phyloP scores from a whole-genome alignment of 2,888 invertebrate species.

The Eupithecia pulchellata region DNA sequence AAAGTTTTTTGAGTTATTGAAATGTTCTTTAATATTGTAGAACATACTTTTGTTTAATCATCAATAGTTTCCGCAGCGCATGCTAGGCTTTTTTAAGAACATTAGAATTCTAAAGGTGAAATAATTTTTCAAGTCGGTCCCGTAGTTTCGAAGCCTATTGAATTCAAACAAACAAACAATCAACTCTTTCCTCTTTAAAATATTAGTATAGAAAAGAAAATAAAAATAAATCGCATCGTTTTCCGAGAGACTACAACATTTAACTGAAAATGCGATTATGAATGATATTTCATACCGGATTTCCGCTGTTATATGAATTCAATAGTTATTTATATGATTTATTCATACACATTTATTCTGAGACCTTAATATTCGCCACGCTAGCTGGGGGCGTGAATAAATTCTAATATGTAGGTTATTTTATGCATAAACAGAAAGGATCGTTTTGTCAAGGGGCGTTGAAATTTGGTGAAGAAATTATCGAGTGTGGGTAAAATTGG shows the following conservation, averaged over 20 bases:
- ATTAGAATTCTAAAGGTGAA: too few species aligned
- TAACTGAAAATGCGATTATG: not conserved
- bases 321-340: conserved; percentile 5
- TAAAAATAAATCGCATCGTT: too few species aligned
- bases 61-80: too few species aligned
- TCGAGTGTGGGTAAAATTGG: not conserved
- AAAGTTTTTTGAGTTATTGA: too few species aligned
- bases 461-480: not conserved
- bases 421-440: conserved; percentile 8
- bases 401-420: conserved; percentile 4
- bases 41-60: too few species aligned
- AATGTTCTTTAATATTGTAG: too few species aligned
- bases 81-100: too few species aligned
- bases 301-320: not conserved
- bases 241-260: not conserved
- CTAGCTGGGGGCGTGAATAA: conserved; percentile 5
- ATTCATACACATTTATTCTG: conserved; percentile 9
- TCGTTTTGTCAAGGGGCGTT: not conserved
- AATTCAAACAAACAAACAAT: too few species aligned
- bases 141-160: too few species aligned
- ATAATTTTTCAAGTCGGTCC: too few species aligned
- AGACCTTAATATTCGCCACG: conserved; percentile 11
- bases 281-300: not conserved
- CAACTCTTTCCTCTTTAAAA: too few species aligned
- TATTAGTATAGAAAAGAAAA: too few species aligned